Base-by-base conservation (phyloP, 2,797 vertebrate species). In the Enteromius thamalakanensis region DNA sequence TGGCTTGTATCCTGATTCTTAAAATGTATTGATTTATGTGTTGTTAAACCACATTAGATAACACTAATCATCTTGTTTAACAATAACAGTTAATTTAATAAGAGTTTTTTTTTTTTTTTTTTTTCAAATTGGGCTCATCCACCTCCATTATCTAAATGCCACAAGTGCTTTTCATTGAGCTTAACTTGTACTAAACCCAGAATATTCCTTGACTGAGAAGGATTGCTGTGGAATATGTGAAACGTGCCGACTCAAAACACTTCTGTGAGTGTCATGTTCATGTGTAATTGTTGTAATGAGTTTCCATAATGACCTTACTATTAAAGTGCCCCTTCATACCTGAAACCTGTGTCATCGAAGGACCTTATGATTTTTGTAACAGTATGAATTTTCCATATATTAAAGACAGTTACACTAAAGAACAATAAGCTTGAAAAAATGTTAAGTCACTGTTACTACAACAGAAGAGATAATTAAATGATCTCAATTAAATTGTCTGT, bases 301-400 rank as follows among this genome's bases (percentile, higher is more conserved):
- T 51, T 71, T 47, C 75, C 76, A 74, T 23, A 51, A 51, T 34
- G 74, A 64, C 23, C 42, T 76, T 21, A 55, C 32, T 49, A 55
- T 86, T 77, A 79, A 79, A 82, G 74, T 87, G 82, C 69, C 79
- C 81, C 68, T 69, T 85, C 29, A 79, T 85, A 82, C 51, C 69
- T 79, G 15, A 76, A 82, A n/a, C 62, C 79, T 32, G 12, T 76
- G 69, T 76, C 60, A 42, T 21, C 26, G 32, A 78, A 76, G 4
- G 77, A 58, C 29, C 49, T 64, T 49, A 14, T 76, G 45, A 65
- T 78, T 62, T 65, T 0, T 77, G 75, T 29, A 51, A 26, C 23
- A 8, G 40, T 67, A 37, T 64, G 9, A 7, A 11, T 42, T 21
- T 40, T 15, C 55, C 14, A 67, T 23, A 42, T 69, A 68, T 84